phyloP scores from a whole-genome alignment of 1,140 invertebrate genomes.

The Drosophila carrolli region DNA sequence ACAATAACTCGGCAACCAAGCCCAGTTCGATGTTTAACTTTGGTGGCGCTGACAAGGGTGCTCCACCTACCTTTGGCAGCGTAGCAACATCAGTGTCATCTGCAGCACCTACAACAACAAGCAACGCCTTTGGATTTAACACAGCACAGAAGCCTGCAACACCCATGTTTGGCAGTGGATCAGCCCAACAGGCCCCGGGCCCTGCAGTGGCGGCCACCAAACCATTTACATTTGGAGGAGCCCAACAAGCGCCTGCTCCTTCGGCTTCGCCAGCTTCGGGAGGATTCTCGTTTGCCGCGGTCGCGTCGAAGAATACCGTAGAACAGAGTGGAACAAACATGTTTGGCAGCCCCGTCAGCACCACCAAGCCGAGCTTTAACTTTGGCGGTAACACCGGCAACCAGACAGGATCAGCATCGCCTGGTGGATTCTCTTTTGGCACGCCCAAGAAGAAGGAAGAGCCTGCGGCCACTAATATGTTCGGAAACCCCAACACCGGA shows the following conservation, averaged over 20 bases:
- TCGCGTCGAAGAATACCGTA: conserved; percentile 26
- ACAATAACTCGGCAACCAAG: conserved; percentile 8
- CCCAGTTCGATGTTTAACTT: conserved; percentile 48
- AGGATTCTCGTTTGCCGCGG: conserved; percentile 55
- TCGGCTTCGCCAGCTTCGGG: conserved; percentile 23
- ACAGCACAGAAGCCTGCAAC: conserved; percentile 4
- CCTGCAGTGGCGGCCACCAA: conserved; percentile 15
- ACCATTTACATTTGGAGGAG: conserved; percentile 32
- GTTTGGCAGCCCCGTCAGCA: conserved; percentile 27
- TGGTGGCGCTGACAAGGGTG: conserved; percentile 16
- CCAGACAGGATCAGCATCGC: conserved; percentile 1
- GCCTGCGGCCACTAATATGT: conserved; percentile 5
- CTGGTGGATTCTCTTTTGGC: conserved; percentile 27
- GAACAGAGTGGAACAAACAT: conserved; percentile 17
- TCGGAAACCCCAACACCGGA: conserved; percentile 21
- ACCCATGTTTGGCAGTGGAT: conserved; percentile 25
- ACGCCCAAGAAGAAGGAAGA: conserved; percentile 13
- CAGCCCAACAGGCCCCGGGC: background rate
- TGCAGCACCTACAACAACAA: background rate
- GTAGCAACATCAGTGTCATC: conserved; percentile 5
- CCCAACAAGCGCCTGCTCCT: conserved; percentile 2
- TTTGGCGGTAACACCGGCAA: conserved; percentile 34
- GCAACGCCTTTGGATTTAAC: conserved; percentile 40
- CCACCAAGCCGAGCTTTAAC: conserved; percentile 44
- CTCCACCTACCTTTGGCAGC: conserved; percentile 18